Conservation (phyloP, 2,113 vertebrate species). For the Nyctereutes procyonoides region DNA sequence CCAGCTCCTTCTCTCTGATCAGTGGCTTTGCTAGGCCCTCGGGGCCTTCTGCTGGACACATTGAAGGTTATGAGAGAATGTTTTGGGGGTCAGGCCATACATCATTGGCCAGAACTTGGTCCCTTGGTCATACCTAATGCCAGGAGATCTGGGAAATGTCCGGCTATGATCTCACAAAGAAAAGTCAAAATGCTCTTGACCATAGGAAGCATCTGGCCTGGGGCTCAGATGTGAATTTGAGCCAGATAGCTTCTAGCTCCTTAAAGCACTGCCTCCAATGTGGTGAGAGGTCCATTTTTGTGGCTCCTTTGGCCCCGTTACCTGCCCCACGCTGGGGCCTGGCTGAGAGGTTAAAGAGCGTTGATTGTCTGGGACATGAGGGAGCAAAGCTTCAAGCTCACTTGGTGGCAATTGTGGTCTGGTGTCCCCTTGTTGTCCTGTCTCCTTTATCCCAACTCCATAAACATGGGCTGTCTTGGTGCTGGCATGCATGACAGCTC, state of each 20-base stretch:
- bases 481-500: fast-evolving
- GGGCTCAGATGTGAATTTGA: not conserved
- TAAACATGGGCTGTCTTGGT: no score
- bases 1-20: not conserved
- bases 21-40: not conserved
- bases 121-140: not conserved
- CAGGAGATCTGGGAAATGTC: not conserved
- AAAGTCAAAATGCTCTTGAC: not conserved
- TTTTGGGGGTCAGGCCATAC: not conserved
- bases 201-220: not conserved
- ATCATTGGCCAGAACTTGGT: not conserved
- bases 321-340: not conserved
- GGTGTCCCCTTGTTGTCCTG: not conserved
- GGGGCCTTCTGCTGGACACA: not conserved
- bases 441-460: not conserved
- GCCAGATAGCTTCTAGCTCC: not conserved
- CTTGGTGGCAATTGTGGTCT: not conserved
- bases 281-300: not conserved
- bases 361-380: not conserved
- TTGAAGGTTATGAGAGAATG: not conserved
- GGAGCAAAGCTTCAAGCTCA: not conserved
- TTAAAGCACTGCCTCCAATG: not conserved
- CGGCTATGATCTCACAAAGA: not conserved
- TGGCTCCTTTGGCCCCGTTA: not conserved
- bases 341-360: not conserved